phyloP scores from a whole-genome alignment of 2,113 vertebrate species.

The Dendropsophus ebraccatus region DNA sequence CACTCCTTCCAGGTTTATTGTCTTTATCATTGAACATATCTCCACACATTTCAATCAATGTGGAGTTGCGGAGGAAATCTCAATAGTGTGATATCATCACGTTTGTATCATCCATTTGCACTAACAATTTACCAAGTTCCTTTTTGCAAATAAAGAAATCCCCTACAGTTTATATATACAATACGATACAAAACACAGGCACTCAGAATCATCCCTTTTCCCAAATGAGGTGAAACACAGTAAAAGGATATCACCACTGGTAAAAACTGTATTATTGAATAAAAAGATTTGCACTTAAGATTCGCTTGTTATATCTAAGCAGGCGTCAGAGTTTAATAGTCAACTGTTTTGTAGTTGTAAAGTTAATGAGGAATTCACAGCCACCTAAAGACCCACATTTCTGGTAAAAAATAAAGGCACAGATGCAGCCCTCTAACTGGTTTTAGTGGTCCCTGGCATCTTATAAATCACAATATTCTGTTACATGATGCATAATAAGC shows the following conservation, averaged over 20 bases:
- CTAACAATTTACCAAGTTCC: neutral
- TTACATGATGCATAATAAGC: neutral
- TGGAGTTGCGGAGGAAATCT: neutral
- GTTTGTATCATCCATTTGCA: neutral
- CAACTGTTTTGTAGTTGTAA: neutral
- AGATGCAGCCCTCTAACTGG: neutral
- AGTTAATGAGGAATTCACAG: neutral
- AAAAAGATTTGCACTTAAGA: neutral
- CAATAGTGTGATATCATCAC: no score
- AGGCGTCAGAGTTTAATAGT: neutral
- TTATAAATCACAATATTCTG: neutral
- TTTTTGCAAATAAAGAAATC: conserved; percentile 6
- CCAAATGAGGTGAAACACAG: neutral
- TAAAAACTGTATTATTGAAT: neutral
- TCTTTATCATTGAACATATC: neutral
- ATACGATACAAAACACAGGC: conserved; percentile 30
- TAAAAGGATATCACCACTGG: neutral
- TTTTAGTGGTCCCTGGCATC: neutral
- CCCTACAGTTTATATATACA: neutral
- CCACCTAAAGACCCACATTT: neutral
- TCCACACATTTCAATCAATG: neutral
- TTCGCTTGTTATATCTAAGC: neutral
- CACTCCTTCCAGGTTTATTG: neutral
- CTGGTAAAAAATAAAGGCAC: neutral
- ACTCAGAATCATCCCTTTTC: conserved; percentile 5